Conservation (phyloP, 2,113 vertebrate species). For the Reinhardtius hippoglossoides region DNA sequence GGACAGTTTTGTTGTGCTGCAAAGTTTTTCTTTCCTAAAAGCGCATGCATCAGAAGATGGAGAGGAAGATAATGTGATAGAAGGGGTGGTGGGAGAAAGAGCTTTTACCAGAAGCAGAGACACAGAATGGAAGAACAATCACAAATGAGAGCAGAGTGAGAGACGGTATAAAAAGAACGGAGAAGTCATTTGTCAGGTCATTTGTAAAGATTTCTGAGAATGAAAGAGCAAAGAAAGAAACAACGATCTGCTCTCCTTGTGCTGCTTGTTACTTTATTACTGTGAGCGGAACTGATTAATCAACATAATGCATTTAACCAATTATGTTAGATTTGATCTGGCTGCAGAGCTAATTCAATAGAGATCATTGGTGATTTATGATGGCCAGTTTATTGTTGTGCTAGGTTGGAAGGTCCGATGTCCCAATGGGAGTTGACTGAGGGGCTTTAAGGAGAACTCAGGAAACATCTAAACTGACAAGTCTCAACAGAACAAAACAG, state of each 20-base stretch:
- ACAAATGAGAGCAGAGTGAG: conserved; percentile 35
- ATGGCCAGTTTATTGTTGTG: conserved; percentile 62
- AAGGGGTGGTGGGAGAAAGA: conserved; percentile 41
- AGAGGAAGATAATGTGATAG: conserved; percentile 63
- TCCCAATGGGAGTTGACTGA: conserved; percentile 48
- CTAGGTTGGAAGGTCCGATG: conserved; percentile 45
- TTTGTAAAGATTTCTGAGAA: conserved; percentile 66
- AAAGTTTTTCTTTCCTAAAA: conserved; percentile 70
- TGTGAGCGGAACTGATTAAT: conserved; percentile 72
- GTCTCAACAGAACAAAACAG: conserved; percentile 14
- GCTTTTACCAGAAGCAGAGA: conserved; percentile 63
- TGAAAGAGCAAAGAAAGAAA: conserved; percentile 33
- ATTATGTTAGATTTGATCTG: conserved; percentile 80
- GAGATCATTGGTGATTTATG: conserved; percentile 78
- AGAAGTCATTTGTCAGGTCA: conserved; percentile 50
- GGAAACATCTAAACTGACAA: conserved; percentile 36
- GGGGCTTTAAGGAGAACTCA: conserved; percentile 41
- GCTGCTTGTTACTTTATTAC: conserved; percentile 72
- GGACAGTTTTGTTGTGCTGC: conserved; percentile 50
- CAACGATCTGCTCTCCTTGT: conserved; percentile 52
- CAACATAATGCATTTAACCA: conserved; percentile 82
- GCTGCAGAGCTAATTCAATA: conserved; percentile 77
- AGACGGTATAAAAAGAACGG: conserved; percentile 7
- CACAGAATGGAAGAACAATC: conserved; percentile 51
- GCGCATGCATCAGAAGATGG: conserved; percentile 58